phyloP scores from a whole-genome alignment of 1,140 invertebrate species.

The Lepidurus arcticus region DNA sequence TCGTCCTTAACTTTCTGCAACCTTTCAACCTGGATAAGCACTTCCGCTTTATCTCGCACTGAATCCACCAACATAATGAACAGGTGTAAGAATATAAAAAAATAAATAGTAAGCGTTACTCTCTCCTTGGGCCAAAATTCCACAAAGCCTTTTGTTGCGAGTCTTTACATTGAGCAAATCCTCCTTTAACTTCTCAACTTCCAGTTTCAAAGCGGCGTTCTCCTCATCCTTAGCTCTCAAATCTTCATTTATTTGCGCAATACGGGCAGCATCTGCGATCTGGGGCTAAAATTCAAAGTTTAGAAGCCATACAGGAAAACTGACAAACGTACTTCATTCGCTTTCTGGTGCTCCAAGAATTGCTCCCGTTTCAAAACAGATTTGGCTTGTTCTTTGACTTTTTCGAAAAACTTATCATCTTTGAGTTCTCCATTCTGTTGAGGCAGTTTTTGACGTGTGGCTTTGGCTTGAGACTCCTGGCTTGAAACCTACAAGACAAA shows the following conservation, averaged over 20 bases:
- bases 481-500: slow-evolving; percentile 38
- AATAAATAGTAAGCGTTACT: slow-evolving; percentile 53
- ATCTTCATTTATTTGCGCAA: slow-evolving; percentile 53
- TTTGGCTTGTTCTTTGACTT: slow-evolving; percentile 58
- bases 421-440: slow-evolving; percentile 16
- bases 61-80: slow-evolving; percentile 39
- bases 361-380: slow-evolving; percentile 60
- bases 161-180: slow-evolving; percentile 66
- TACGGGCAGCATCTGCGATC: slow-evolving; percentile 43
- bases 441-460: background rate
- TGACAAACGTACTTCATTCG: slow-evolving; percentile 23
- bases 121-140: slow-evolving; percentile 68
- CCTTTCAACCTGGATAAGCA: slow-evolving; percentile 66
- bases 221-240: slow-evolving; percentile 60
- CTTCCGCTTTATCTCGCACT: slow-evolving; percentile 73
- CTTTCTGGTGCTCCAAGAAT: slow-evolving; percentile 39
- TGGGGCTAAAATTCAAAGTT: slow-evolving; percentile 39
- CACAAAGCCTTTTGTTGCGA: slow-evolving; percentile 69
- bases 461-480: slow-evolving; percentile 37
- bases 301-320: background rate
- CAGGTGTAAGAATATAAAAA: slow-evolving; percentile 26
- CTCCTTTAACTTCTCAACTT: slow-evolving; percentile 56
- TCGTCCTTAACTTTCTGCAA: slow-evolving; percentile 64
- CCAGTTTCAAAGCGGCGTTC: slow-evolving; percentile 54
- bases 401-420: slow-evolving; percentile 59